Percentiles rank a stretch among this genome's conserved stretches.
Conservation (phyloP, 2,797 vertebrate species). For the Eidolon dupreanum region DNA sequence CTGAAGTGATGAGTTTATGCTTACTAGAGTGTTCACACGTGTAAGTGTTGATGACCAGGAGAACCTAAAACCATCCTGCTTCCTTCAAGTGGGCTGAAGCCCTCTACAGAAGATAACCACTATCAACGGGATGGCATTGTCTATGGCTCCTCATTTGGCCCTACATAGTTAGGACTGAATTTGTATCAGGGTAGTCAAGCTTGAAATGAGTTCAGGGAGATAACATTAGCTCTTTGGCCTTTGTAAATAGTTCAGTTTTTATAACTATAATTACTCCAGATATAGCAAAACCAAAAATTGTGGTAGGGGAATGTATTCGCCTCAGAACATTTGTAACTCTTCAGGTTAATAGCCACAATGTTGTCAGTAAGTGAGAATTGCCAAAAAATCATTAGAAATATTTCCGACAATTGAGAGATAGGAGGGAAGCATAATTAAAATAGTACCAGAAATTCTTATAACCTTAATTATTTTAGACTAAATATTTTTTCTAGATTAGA, state of each 20-base stretch:
- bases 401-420: slow-evolving; percentile 4
- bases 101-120: not conserved
- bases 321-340: slow-evolving; percentile 20
- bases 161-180: not conserved
- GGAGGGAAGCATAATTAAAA: not conserved
- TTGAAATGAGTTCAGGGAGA: not conserved
- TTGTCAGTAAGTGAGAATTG: not conserved
- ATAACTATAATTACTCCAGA: not conserved
- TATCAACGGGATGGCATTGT: not conserved
- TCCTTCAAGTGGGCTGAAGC: not conserved
- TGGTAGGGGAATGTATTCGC: slow-evolving; percentile 27
- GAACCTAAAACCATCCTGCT: not conserved
- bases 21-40: not conserved
- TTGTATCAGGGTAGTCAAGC: slow-evolving; percentile 3
- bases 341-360: not conserved
- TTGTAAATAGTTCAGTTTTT: slow-evolving; percentile 32
- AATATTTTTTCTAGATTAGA: not conserved
- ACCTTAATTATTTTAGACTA: slow-evolving; percentile 31
- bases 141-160: not conserved
- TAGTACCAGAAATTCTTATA: not conserved
- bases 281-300: slow-evolving; percentile 3
- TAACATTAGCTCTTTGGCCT: not conserved
- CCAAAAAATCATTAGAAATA: slow-evolving; percentile 19
- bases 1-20: not conserved
- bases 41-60: not conserved